Evolutionary conservation across 2,113 vertebrate species (phyloP).

Genomic region (Platycercus adscitus): DNA sequence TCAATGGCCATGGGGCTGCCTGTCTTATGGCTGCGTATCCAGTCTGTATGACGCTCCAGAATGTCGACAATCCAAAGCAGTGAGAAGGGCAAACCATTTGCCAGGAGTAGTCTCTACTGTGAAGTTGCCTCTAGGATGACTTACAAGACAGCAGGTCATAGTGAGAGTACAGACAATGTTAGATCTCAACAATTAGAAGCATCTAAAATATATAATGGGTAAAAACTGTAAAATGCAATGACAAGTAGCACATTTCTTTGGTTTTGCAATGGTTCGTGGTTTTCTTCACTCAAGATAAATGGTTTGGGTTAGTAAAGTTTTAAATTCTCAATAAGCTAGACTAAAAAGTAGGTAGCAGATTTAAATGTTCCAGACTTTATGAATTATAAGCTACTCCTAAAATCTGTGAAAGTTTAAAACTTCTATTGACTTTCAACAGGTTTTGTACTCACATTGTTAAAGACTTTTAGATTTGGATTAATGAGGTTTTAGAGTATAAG

Average conservation of each 20-base stretch:
- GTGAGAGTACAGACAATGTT: neutral
- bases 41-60: neutral
- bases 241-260: neutral
- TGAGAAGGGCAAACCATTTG: neutral
- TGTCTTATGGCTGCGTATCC: neutral
- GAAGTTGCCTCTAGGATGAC: neutral
- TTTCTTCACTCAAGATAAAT: neutral
- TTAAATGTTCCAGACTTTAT: neutral
- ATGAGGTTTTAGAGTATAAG: neutral
- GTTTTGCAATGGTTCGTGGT: neutral
- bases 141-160: neutral
- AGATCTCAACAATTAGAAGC: neutral
- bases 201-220: neutral
- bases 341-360: neutral
- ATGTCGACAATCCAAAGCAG: fast-evolving
- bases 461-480: neutral
- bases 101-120: neutral
- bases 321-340: neutral
- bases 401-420: neutral
- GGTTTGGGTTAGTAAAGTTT: neutral
- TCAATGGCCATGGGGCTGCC: fast-evolving
- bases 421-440: neutral
- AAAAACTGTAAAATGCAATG: neutral
- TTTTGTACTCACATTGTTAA: neutral
- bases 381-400: neutral